Percentiles rank a stretch among this genome's conserved stretches.
phyloP scores from a whole-genome alignment of 2,797 vertebrate species.

The Epinephelus malabaricus region DNA sequence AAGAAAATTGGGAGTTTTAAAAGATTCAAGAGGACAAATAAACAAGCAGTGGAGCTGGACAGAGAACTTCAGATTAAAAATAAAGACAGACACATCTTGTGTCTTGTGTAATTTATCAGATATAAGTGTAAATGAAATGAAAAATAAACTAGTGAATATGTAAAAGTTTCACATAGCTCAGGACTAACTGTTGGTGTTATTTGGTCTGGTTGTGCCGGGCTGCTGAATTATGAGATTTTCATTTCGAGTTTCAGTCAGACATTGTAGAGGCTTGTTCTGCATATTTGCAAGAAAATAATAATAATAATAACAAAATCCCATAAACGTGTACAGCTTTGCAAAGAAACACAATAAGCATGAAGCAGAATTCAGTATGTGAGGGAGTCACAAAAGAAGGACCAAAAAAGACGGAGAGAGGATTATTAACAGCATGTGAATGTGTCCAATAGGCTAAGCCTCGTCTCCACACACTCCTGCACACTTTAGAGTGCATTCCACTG shows the following conservation, averaged over 20 bases:
- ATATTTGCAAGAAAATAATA: neutral
- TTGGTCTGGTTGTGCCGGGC: neutral
- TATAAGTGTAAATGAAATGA: neutral
- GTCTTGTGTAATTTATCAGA: neutral
- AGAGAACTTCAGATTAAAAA: neutral
- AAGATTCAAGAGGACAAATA: neutral
- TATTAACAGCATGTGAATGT: conserved; percentile 53
- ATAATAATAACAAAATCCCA: neutral
- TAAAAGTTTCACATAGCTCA: neutral
- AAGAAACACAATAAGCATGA: conserved; percentile 1
- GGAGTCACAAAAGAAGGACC: neutral
- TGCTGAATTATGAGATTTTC: neutral
- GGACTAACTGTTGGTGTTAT: neutral
- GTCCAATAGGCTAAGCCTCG: conserved; percentile 41
- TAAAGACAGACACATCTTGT: neutral
- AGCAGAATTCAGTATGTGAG: neutral
- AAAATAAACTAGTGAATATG: neutral
- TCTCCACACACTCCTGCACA: conserved; percentile 62
- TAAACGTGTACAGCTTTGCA: neutral
- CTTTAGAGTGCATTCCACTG: conserved; percentile 66
- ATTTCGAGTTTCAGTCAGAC: neutral
- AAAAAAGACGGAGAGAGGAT: conserved; percentile 21
- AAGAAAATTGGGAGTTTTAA: neutral
- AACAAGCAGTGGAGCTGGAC: neutral
- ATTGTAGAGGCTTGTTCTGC: neutral